Evolutionary conservation across 1,140 invertebrate genomes (phyloP).

Genomic region (Tribolium castaneum): DNA sequence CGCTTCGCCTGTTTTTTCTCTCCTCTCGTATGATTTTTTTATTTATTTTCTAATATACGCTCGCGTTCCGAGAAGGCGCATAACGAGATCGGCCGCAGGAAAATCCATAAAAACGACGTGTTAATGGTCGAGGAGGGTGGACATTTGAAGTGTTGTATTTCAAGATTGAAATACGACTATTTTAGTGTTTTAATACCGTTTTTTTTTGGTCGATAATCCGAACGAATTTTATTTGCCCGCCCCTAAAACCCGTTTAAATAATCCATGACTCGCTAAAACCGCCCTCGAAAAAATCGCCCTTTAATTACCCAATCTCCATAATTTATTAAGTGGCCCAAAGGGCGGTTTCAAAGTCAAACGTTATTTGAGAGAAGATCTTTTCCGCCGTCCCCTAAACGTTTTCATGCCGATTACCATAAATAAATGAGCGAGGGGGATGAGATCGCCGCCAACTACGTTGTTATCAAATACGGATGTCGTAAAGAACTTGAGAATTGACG

Average conservation of each 20-base stretch:
- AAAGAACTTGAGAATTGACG: constrained; percentile 16
- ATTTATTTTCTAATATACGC: background rate
- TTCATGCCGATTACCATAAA: constrained; percentile 55
- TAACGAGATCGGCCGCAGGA: background rate
- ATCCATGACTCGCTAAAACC: background rate
- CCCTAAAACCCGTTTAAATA: background rate
- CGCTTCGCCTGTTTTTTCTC: background rate
- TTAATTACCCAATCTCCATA: constrained; percentile 23
- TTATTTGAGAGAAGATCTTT: background rate
- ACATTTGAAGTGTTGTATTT: background rate
- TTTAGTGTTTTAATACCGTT: background rate
- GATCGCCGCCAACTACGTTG: background rate
- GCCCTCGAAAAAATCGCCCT: background rate
- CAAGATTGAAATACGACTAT: background rate
- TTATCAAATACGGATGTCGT: constrained; percentile 35
- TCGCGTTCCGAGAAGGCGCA: background rate
- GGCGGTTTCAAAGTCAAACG: constrained; percentile 6
- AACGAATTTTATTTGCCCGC: too few species aligned
- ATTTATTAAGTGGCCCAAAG: constrained; percentile 17
- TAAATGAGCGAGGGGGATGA: constrained; percentile 51
- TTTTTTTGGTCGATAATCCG: too few species aligned
- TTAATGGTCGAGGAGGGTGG: background rate
- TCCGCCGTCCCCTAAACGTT: constrained; percentile 39
- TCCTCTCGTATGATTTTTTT: background rate
- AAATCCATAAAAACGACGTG: background rate